These are phyloP conservation scores for Prorops nasuta DNA, from an alignment of 1,140 invertebrate genomes.

Conservation along the genomic window DNA sequence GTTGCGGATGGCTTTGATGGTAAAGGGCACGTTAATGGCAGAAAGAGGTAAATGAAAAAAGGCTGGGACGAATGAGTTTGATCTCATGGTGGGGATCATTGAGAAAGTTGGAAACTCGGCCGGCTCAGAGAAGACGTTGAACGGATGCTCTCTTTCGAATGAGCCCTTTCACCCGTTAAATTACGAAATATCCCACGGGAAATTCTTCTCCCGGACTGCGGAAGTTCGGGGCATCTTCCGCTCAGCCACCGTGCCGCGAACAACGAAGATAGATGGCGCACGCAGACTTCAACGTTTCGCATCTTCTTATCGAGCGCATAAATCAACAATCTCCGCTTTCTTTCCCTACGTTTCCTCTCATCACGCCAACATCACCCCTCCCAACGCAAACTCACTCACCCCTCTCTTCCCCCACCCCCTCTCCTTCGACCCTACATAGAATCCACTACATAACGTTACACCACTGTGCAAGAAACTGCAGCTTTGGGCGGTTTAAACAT, in stretches of 20 bases:
- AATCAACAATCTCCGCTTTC: constrained; percentile 21
- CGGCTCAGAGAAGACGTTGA: no score
- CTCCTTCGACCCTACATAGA: no score
- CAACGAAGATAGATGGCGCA: constrained; percentile 36
- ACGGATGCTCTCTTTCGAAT: background rate
- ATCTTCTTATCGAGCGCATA: constrained; percentile 32
- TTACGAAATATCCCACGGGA: constrained; percentile 41
- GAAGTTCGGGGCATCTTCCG: constrained; percentile 15
- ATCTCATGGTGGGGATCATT: no score
- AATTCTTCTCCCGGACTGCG: constrained; percentile 28
- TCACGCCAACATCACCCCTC: background rate
- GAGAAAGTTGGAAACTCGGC: no score
- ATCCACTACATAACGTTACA: no score
- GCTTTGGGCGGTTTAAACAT: no score
- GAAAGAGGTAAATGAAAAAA: background rate
- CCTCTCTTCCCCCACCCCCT: background rate
- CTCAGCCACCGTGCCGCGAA: constrained; percentile 14
- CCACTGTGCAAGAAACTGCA: no score
- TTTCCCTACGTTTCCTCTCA: background rate
- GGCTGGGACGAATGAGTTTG: no score
- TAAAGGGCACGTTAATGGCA: no score
- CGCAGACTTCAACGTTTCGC: constrained; percentile 14
- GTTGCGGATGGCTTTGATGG: no score
- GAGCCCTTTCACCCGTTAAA: constrained; percentile 33
- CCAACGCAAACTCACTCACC: background rate